Evolutionary conservation across 2,113 vertebrate species (phyloP), one percentile per base, ranked within the genome.

Genomic region (Lutjanus erythropterus): DNA sequence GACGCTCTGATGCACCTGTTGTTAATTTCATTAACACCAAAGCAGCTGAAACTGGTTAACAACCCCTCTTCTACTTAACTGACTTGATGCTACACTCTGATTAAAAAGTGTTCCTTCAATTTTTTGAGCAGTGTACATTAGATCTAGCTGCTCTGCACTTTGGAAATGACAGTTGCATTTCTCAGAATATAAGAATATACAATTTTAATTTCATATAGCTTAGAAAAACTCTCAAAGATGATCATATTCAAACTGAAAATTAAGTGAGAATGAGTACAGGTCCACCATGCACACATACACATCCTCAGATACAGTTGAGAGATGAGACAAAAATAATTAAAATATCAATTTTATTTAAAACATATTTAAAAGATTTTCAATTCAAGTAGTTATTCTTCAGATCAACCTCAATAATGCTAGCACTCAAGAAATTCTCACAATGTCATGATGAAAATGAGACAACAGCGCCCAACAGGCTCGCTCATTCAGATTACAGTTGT

Each of bases 311-410:
- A 58, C 23, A 59, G 10, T 7, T n/a, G 9, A 46, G 55, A 85
- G 9, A 71, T 19, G 23, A 77, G 9, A 52, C 64, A 71, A 18
- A 71, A 46, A 21, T 61, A 75, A 82, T 87, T 73, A 14, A 84
- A 82, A 81, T 75, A 75, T 73, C 0, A 0, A 12, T 62, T 91
- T 91, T 87, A 91, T 87, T 89, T 41, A 47, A 88, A 88, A 79
- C 10, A 58, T 67, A 1, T 29, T 59, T 53, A 52, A 67, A 85
- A 78, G 7, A 80, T 47, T 73, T 68, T 52, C 0, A 79, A 64
- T 75, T 76, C 21, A 80, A 64, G 31, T 47, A 74, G 35, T 66
- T 19, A 60, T 60, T 9, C 27, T 75, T 85, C 11, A 29, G 46
- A 81, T 66, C 23, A 60, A 16, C 41, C 23, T 65, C 6, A 73